Evolutionary conservation across 2,113 vertebrate species (phyloP).

Genomic region (Eolophus roseicapilla): DNA sequence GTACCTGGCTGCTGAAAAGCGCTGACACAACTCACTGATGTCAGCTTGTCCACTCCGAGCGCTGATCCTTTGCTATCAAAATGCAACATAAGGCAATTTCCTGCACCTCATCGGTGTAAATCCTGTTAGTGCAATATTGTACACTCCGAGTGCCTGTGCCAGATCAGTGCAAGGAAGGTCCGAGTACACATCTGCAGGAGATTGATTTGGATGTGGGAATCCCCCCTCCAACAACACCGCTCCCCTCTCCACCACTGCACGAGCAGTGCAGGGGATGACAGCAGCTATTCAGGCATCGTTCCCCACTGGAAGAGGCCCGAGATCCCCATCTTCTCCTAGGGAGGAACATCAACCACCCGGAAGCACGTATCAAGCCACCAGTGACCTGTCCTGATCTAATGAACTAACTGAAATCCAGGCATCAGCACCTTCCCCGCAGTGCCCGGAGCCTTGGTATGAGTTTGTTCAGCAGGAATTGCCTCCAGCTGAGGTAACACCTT

Average conservation of each 20-base stretch:
- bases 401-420: rapidly evolving
- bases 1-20: not conserved
- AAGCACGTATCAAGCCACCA: not conserved
- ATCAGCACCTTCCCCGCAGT: not conserved
- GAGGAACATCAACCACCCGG: rapidly evolving
- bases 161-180: not conserved
- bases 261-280: not conserved
- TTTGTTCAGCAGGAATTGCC: not conserved
- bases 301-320: not conserved
- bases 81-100: rapidly evolving
- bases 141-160: rapidly evolving
- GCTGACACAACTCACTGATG: not conserved
- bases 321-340: rapidly evolving
- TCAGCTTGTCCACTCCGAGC: not conserved
- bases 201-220: not conserved
- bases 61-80: rapidly evolving
- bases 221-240: rapidly evolving
- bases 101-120: rapidly evolving
- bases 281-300: rapidly evolving
- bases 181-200: not conserved
- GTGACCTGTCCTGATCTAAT: not conserved
- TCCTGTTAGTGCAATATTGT: rapidly evolving
- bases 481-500: not conserved
- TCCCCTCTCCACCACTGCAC: not conserved
- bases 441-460: not conserved